Evolutionary conservation across 2,113 vertebrate genomes (phyloP), one percentile per base, ranked within the genome.

Genomic region (Takifugu flavidus): DNA sequence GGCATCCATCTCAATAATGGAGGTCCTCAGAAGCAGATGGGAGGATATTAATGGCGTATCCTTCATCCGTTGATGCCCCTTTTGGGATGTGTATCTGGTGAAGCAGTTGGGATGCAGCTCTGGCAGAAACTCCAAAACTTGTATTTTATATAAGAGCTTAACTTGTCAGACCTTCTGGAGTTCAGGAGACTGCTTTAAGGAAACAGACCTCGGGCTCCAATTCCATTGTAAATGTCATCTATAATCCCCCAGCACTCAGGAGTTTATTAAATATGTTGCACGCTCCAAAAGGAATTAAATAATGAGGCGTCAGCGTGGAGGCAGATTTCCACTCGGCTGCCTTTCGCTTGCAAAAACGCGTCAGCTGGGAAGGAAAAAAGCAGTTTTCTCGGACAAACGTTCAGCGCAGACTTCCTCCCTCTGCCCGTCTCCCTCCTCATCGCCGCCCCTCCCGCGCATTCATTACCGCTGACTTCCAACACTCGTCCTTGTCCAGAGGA

Each of bases 271-370:
- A 84, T 77, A 57, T 59, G 63, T 31, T 52, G 55, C 74, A 67
- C 62, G 59, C 65, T 77, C 27, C 25, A 66, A 62, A 80, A 77
- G 57, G 65, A 72, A 71, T 67, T 68, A 75, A 83, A 83, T 76
- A 47, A 85, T 81, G 83, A 77, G 71, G 75, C 79, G 78, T 79
- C 66, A 76, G 71, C 14, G 49, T 54, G 62, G 20, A 20, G 43
- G 72, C 62, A 67, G 49, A 76, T 74, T 66, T 80, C 31, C 27
- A 52, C 79, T 78, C 57, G 51, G 59, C 53, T 82, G 72, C 73
- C 31, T 71, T 70, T 56, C 60, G 65, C 82, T 86, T 82, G 75
- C 79, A 84, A 83, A 75, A 77, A 25, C 80, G 45, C 77, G 62
- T 70, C 67, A 70, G 42, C 70, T 46, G 74, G 75, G 75, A 67